Conservation (phyloP, 2,888 invertebrate genomes). For the Acrobasis suavella region DNA sequence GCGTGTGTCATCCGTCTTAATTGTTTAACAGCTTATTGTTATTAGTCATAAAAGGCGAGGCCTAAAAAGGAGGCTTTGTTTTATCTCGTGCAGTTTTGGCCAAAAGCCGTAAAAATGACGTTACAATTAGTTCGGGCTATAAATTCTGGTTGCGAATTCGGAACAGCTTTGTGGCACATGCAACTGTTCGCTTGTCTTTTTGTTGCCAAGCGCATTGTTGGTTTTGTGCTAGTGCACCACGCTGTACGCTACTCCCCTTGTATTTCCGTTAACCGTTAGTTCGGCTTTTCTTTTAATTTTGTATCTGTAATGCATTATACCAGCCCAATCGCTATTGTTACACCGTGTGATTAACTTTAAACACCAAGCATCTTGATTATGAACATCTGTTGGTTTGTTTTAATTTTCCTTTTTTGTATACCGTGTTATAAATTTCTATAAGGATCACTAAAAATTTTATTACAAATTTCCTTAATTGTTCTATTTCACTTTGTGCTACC, state of each 20-base stretch:
- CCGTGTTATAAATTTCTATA: no score
- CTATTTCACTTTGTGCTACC: not conserved
- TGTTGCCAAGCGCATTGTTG: constrained; percentile 28
- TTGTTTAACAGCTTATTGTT: constrained; percentile 64
- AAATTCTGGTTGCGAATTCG: constrained; percentile 33
- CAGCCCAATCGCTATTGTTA: not conserved
- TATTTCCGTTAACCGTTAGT: constrained; percentile 9
- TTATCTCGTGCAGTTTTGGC: constrained; percentile 17
- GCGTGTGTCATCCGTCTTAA: constrained; percentile 65
- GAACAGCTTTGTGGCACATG: constrained; percentile 47
- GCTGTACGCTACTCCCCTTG: constrained; percentile 14
- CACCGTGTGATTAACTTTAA: not conserved
- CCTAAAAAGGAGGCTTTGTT: constrained; percentile 37
- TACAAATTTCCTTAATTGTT: no score
- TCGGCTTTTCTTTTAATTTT: not conserved
- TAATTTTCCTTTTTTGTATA: no score
- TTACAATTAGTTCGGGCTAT: constrained; percentile 39
- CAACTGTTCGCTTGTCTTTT: constrained; percentile 43
- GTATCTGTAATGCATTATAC: not conserved
- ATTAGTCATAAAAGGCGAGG: constrained; percentile 43
- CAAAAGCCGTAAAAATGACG: constrained; percentile 34
- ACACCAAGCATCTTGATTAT: not conserved
- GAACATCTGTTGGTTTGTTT: not conserved
- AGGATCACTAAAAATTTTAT: no score
- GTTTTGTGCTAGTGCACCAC: constrained; percentile 20